phyloP scores from a whole-genome alignment of 1,140 invertebrate genomes.

The Cherax quadricarinatus region DNA sequence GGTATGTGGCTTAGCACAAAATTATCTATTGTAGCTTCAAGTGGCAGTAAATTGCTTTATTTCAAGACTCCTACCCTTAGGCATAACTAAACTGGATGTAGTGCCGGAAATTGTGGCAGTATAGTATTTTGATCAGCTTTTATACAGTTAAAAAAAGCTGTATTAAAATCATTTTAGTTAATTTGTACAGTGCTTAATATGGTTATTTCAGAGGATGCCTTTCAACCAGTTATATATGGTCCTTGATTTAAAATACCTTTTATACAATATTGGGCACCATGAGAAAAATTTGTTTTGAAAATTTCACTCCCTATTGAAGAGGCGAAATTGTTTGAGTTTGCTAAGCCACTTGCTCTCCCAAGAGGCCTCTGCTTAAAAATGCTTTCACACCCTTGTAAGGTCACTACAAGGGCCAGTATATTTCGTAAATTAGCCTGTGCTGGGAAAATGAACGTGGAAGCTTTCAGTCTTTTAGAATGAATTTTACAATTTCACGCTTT shows the following conservation, averaged over 20 bases:
- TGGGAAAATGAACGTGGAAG: conserved; percentile 43
- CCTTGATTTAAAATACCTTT: background rate
- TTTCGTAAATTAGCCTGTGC: conserved; percentile 35
- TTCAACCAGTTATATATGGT: conserved; percentile 8
- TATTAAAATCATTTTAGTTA: background rate
- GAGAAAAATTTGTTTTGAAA: background rate
- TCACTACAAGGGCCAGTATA: conserved; percentile 38
- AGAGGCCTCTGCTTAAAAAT: conserved; percentile 39
- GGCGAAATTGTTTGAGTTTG: conserved; percentile 23
- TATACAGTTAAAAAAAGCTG: background rate
- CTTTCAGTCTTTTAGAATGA: conserved; percentile 15
- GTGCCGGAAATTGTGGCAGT: background rate
- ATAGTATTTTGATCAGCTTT: background rate
- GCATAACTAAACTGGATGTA: background rate
- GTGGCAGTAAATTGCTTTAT: background rate
- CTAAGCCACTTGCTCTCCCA: conserved; percentile 34
- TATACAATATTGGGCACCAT: conserved; percentile 10
- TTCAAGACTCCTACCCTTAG: conserved; percentile 1
- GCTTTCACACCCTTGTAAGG: conserved; percentile 47
- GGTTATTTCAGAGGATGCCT: background rate
- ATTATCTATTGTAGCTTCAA: conserved; percentile 14
- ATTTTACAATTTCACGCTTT: background rate
- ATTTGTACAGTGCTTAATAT: background rate
- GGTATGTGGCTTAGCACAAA: conserved; percentile 45
- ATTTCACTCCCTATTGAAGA: conserved; percentile 7